Evolutionary conservation across 2,113 vertebrate genomes (phyloP), one percentile per base, ranked within the genome.

Genomic region (Myocastor coypus): DNA sequence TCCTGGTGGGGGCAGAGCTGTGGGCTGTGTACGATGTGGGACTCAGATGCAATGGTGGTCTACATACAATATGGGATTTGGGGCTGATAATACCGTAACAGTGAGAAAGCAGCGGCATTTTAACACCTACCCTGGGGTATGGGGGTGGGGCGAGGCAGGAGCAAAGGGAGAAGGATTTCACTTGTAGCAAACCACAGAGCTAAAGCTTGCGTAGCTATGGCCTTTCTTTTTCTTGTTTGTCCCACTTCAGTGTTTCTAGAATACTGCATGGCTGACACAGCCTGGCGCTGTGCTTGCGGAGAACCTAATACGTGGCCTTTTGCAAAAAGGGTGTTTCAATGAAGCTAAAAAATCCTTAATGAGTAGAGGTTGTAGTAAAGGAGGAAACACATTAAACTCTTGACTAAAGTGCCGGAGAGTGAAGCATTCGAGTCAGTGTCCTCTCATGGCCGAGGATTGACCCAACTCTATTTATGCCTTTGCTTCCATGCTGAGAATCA

Each of bases 241-340:
- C 88, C 26, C 69, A 52, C 28, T 46, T 63, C n/a, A 20, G 1
- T 83, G 57, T 19, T n/a, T 93, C 84, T 77, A 55, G 68, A 91
- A 84, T 89, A 66, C 26, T 11, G 34, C 89, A 71, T 73, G 71
- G 59, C 40, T 34, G 22, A 55, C n/a, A 34, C 10, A 40, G 28
- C 83, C 50, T 84, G 71, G 77, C 3, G 7, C 73, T 75, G 2
- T 75, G 34, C 57, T 34, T 46, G 19, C 17, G 34, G 52, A 34
- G 5, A 12, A 42, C 55, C 22, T 64, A 42, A 50, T 46, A 37
- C 52, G n/a, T 22, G 42, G 6, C 59, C 80, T 30, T 32, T 40
- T 30, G 12, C 30, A 81, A 94, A 94, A 89, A 81, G 57, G 22
- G 55, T 63, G 68, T 63, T n/a, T 90, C 88, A 92, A 94, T 78